phyloP scores from a whole-genome alignment of 1,140 invertebrate genomes.

The Zaprionus ornatus region DNA sequence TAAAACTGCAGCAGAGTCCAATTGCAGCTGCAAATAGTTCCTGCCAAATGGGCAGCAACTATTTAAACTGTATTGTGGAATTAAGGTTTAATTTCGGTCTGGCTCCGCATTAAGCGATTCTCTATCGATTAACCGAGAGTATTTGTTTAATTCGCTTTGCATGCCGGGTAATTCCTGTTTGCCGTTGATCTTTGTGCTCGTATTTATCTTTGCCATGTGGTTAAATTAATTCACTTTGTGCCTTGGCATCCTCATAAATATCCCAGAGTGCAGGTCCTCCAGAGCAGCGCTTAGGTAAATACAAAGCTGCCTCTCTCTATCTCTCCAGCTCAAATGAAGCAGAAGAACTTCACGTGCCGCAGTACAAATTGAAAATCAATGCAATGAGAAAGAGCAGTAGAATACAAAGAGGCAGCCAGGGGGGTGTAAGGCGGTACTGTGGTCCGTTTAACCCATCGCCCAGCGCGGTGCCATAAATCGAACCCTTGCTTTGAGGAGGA shows the following conservation, averaged over 20 bases:
- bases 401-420: not conserved
- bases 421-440: not conserved
- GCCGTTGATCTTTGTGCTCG: slow-evolving; percentile 44
- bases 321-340: slow-evolving; percentile 57
- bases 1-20: not conserved
- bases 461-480: slow-evolving; percentile 56
- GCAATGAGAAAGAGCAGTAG: slow-evolving; percentile 14
- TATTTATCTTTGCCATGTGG: slow-evolving; percentile 9
- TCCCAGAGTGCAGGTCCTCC: slow-evolving; percentile 10
- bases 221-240: slow-evolving; percentile 72
- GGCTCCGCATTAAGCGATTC: not conserved
- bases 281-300: slow-evolving; percentile 64
- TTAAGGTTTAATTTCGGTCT: slow-evolving; percentile 13
- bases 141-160: slow-evolving; percentile 8
- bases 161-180: not conserved
- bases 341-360: slow-evolving; percentile 74
- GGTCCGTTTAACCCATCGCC: slow-evolving; percentile 52
- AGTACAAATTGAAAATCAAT: slow-evolving; percentile 79
- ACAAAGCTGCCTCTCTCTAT: slow-evolving; percentile 1
- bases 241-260: slow-evolving; percentile 34
- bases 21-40: not conserved
- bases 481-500: slow-evolving; percentile 31
- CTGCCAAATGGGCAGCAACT: slow-evolving; percentile 10
- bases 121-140: not conserved
- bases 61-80: slow-evolving; percentile 16